Evolutionary conservation across 2,888 invertebrate species (phyloP).

Genomic region (Galerucella calmariensis): DNA sequence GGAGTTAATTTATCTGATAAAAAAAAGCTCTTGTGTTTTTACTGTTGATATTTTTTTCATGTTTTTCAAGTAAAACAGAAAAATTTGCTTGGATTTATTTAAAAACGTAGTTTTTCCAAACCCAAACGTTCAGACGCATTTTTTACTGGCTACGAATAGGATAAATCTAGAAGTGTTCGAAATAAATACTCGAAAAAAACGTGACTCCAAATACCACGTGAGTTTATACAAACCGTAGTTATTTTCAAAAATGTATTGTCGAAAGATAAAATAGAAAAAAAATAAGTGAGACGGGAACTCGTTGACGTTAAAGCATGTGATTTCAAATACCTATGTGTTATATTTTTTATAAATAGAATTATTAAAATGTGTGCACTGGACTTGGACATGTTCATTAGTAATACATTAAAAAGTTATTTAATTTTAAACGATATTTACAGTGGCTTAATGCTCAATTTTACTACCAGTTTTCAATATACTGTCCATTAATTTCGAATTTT

Average conservation of each 20-base stretch:
- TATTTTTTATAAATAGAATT: slow-evolving; percentile 27
- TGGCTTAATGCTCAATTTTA: neutral
- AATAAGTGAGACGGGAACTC: slow-evolving; percentile 11
- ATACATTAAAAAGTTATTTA: neutral
- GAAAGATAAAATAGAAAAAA: slow-evolving; percentile 34
- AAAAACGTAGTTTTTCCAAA: neutral
- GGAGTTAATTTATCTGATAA: no score
- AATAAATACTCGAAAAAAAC: slow-evolving; percentile 21
- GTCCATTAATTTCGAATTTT: neutral
- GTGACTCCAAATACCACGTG: slow-evolving; percentile 26
- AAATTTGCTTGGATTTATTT: no score
- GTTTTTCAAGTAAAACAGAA: no score
- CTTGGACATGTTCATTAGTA: neutral
- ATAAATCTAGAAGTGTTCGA: neutral
- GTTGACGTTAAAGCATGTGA: slow-evolving; percentile 41
- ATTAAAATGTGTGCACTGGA: slow-evolving; percentile 1
- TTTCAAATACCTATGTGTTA: slow-evolving; percentile 27
- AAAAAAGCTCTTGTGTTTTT: no score
- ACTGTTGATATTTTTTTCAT: no score
- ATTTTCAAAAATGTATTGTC: slow-evolving; percentile 33
- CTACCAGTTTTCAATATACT: neutral
- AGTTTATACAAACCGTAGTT: slow-evolving; percentile 6
- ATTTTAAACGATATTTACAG: neutral
- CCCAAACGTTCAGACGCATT: no score
- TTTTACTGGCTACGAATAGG: neutral